Evolutionary conservation across 2,888 invertebrate species (phyloP).

Genomic region (Tridacna crocea): DNA sequence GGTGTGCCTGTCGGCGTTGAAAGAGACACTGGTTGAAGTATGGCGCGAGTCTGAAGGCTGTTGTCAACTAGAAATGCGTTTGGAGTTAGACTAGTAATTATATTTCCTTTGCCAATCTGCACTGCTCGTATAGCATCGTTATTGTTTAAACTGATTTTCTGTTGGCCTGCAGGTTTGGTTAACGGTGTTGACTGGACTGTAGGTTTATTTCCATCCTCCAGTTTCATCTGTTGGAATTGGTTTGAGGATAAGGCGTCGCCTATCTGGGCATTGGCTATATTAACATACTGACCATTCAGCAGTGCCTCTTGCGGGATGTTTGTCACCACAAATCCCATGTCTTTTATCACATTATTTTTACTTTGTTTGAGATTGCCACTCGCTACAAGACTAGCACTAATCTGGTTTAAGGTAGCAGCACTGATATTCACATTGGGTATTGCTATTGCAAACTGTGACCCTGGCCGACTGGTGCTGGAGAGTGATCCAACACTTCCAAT

Average conservation of each 20-base stretch:
- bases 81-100: conserved; percentile 61
- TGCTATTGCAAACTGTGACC: conserved; percentile 70
- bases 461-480: conserved; percentile 58
- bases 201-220: conserved; percentile 60
- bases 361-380: conserved; percentile 61
- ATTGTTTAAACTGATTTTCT: conserved; percentile 51
- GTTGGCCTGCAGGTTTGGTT: conserved; percentile 45
- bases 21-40: conserved; percentile 66
- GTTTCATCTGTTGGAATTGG: conserved; percentile 55
- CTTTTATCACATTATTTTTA: conserved; percentile 74
- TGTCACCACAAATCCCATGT: conserved; percentile 74
- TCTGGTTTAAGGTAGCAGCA: conserved; percentile 66
- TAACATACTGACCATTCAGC: conserved; percentile 78
- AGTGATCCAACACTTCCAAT: conserved; percentile 63
- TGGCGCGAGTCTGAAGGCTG: conserved; percentile 43
- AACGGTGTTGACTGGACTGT: conserved; percentile 53
- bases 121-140: conserved; percentile 55
- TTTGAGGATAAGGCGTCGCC: conserved; percentile 62
- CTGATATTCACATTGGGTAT: conserved; percentile 72
- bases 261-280: conserved; percentile 72
- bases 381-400: conserved; percentile 68
- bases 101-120: conserved; percentile 59
- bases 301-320: conserved; percentile 72
- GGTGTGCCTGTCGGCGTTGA: conserved; percentile 56
- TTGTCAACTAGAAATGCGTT: conserved; percentile 75